Evolutionary conservation across 2,888 invertebrate genomes (phyloP).

Genomic region (Polydesmus complanatus): DNA sequence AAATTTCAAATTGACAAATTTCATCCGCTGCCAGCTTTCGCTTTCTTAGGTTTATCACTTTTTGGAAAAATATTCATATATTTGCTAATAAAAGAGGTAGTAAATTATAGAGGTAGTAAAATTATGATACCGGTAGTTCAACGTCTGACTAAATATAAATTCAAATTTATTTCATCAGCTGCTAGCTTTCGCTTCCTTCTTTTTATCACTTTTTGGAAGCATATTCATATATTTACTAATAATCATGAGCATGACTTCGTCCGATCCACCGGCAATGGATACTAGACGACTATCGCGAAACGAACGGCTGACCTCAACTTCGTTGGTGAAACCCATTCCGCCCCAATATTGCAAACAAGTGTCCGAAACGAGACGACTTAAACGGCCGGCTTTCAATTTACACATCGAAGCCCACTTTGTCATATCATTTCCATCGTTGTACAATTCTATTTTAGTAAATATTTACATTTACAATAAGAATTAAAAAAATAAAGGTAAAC

Average conservation of each 20-base stretch:
- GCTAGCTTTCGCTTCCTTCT: too few species aligned
- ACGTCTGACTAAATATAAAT: too few species aligned
- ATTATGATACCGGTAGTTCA: too few species aligned
- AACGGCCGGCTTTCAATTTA: constrained; percentile 40
- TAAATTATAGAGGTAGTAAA: too few species aligned
- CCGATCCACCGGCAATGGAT: constrained; percentile 36
- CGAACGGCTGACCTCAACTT: constrained; percentile 28
- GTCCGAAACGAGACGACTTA: constrained; percentile 37
- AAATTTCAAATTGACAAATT: too few species aligned
- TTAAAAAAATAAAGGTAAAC: not conserved
- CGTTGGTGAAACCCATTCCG: constrained; percentile 41
- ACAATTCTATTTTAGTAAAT: constrained; percentile 12
- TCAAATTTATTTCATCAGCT: too few species aligned
- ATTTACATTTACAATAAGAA: constrained; percentile 15
- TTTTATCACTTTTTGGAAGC: too few species aligned
- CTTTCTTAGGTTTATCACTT: too few species aligned
- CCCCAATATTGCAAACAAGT: constrained; percentile 44
- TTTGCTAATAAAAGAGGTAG: constrained; percentile 9
- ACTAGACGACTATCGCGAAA: constrained; percentile 34
- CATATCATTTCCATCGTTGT: constrained; percentile 36
- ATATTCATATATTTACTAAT: constrained; percentile 9
- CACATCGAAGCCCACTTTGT: constrained; percentile 42
- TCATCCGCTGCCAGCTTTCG: too few species aligned
- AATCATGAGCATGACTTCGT: constrained; percentile 6
- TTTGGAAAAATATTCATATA: constrained; percentile 6